A percentile compares a stretch with the other conserved stretches of the same genome.
These are phyloP conservation scores for Molossus alvarezi DNA, from an alignment of 2,797 vertebrate genomes.

Conservation along the genomic window DNA sequence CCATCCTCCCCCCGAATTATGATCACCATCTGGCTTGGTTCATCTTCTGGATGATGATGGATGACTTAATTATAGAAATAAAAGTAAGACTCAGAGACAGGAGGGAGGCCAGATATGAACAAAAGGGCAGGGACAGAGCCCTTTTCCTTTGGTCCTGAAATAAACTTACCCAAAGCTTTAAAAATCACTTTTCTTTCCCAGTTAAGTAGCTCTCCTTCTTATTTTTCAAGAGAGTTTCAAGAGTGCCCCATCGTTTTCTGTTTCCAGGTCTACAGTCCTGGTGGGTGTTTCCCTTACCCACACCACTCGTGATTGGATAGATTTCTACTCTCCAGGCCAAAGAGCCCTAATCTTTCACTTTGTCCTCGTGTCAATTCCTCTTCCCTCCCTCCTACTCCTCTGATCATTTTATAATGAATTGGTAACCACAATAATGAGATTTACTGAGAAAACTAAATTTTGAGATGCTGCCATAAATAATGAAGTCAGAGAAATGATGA, in stretches of 20 bases:
- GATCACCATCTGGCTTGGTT: slow-evolving; percentile 34
- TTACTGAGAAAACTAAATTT: slow-evolving; percentile 82
- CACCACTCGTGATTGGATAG: slow-evolving; percentile 51
- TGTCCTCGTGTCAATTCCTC: slow-evolving; percentile 87
- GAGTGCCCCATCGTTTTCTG: neutral
- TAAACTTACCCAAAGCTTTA: neutral
- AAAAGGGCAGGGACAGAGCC: slow-evolving; percentile 1
- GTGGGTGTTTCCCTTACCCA: neutral
- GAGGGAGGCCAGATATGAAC: slow-evolving; percentile 31
- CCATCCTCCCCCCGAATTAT: neutral
- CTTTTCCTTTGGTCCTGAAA: neutral
- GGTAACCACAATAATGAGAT: slow-evolving; percentile 83
- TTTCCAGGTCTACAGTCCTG: slow-evolving; percentile 21
- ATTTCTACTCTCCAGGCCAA: slow-evolving; percentile 43
- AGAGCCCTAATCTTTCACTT: slow-evolving; percentile 72
- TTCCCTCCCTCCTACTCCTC: slow-evolving; percentile 85
- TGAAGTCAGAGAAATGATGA: slow-evolving; percentile 81
- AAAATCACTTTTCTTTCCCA: slow-evolving; percentile 31
- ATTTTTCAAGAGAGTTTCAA: slow-evolving; percentile 33
- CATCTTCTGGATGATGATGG: slow-evolving; percentile 73
- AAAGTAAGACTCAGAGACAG: slow-evolving; percentile 33
- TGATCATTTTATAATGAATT: slow-evolving; percentile 87
- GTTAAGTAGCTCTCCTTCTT: neutral
- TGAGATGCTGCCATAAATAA: slow-evolving; percentile 82
- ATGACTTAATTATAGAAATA: slow-evolving; percentile 79